Conservation (phyloP, 2,888 invertebrate genomes). For the Xylophagus ater region DNA sequence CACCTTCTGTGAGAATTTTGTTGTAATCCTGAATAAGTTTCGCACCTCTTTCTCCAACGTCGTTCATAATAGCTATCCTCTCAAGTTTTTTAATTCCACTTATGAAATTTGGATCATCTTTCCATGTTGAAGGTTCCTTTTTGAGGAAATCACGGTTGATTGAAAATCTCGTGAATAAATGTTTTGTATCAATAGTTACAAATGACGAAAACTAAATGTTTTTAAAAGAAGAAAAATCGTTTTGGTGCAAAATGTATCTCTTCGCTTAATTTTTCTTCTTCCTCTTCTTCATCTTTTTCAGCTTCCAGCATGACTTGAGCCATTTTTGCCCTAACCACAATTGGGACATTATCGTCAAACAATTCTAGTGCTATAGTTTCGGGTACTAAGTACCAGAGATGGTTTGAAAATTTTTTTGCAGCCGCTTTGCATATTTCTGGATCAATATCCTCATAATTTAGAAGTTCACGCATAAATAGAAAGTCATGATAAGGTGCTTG, state of each 20-base stretch:
- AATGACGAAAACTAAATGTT: too few relatives aligned
- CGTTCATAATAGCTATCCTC: too few relatives aligned
- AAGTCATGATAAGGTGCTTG: conserved; percentile 3
- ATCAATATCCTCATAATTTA: too few relatives aligned
- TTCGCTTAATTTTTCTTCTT: conserved; percentile 1
- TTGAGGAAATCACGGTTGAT: background rate
- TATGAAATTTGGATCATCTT: background rate
- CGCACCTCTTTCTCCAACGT: too few relatives aligned
- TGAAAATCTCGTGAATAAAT: background rate
- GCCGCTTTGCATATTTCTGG: background rate
- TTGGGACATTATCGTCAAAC: conserved; percentile 2
- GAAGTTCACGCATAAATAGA: conserved; percentile 1
- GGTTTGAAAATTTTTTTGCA: conserved; percentile 2
- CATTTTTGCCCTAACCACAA: background rate
- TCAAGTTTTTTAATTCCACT: too few relatives aligned
- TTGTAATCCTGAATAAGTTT: conserved; percentile 1
- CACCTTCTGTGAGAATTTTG: background rate
- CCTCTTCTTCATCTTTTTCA: background rate
- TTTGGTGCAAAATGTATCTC: too few relatives aligned
- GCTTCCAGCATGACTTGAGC: conserved; percentile 1
- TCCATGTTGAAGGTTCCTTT: background rate
- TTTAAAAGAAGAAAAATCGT: conserved; percentile 1
- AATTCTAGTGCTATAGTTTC: background rate
- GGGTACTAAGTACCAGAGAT: conserved; percentile 5
- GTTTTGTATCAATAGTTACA: too few relatives aligned